Evolutionary conservation across 2,113 vertebrate species (phyloP), one percentile per base, ranked within the genome.

Genomic region (Corynorhinus townsendii): DNA sequence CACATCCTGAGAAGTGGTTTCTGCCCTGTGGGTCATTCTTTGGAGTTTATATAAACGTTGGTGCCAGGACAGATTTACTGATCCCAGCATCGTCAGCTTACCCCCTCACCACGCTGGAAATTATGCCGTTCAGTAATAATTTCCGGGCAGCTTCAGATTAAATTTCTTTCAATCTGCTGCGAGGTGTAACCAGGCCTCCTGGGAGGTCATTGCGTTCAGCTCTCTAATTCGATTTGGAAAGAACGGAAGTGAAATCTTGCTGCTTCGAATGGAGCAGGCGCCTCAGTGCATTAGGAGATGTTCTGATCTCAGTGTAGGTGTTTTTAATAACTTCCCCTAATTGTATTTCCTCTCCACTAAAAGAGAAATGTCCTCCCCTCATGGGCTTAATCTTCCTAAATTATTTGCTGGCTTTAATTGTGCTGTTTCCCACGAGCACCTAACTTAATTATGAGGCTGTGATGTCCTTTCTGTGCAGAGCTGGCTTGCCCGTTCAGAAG

Each of bases 281-380:
- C 83, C 94, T 7, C 2, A 26, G 87, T 26, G 93, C 97, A 72
- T 90, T 38, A 24, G 98, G 97, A 98, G 93, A 94, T 62, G 81
- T 91, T 98, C 72, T 6, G 89, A 87, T 96, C 94, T 96, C 96
- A 83, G 97, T 90, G 98, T 98, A 98, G 98, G 98, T 98, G 98
- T 98, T 98, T 98, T 98, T 98, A 98, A 98, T 98, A 97, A 97
- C 91, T 97, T 96, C 16, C 1, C 89, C 95, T 98, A 98, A 98
- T 97, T 97, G 97, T 97, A 96, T 98, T 98, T 98, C 97, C 97
- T 98, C 97, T 97, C 88, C 92, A 87, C 97, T 96, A 94, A 97
- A 97, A 96, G 97, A 98, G 97, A 97, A 97, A 97, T 97, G 90
- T 90, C 93, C 45, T 89, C 96, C 88, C 73, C 87, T 97, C 97